Conservation (phyloP, 2,888 invertebrate genomes). For the Phengaris arion region DNA sequence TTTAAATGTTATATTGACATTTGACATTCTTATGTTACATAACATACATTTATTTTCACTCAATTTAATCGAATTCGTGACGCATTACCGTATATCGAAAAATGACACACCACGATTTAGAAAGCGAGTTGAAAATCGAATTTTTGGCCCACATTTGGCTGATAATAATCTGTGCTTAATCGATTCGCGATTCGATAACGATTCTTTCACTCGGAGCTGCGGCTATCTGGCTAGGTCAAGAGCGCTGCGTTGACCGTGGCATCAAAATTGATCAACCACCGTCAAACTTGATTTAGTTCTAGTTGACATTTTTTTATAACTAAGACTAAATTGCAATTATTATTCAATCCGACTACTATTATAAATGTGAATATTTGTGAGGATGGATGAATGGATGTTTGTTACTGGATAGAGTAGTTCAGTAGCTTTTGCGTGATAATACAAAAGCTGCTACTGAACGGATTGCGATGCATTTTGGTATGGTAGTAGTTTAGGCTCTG, state of each 20-base stretch:
- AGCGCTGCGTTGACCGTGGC: conserved; percentile 20
- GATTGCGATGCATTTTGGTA: no score
- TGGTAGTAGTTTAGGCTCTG: no score
- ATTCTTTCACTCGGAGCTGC: conserved; percentile 14
- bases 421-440: no score
- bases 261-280: conserved; percentile 15
- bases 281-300: background rate
- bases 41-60: conserved; percentile 17
- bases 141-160: conserved; percentile 30
- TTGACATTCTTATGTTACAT: background rate
- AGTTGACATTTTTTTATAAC: background rate
- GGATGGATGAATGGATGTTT: no score
- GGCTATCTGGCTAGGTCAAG: conserved; percentile 16
- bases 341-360: background rate
- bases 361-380: no score
- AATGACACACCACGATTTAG: conserved; percentile 35
- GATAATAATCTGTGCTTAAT: background rate
- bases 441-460: no score
- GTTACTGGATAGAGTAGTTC: no score
- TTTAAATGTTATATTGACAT: background rate
- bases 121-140: conserved; percentile 36
- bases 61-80: conserved; percentile 3
- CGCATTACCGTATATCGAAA: conserved; percentile 34
- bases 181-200: conserved; percentile 18
- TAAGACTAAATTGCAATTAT: no score